Evolutionary conservation across 2,797 vertebrate species (phyloP).

Genomic region (Acanthurus tractus): DNA sequence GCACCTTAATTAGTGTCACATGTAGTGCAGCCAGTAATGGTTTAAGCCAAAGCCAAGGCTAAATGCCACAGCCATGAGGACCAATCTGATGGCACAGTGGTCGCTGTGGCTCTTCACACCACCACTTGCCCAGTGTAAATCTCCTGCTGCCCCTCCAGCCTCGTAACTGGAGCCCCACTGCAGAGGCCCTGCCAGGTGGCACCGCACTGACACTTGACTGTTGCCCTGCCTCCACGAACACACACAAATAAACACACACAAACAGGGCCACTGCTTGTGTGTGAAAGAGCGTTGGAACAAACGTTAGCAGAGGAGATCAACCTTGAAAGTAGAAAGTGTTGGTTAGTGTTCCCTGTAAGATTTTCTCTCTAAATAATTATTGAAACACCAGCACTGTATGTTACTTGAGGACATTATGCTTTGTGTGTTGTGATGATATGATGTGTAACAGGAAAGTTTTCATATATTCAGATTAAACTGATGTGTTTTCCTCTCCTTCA

Average conservation of each 20-base stretch:
- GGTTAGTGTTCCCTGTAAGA: neutral
- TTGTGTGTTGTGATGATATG: neutral
- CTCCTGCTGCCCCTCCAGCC: conserved; percentile 63
- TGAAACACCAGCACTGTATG: neutral
- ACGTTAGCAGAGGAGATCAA: conserved; percentile 41
- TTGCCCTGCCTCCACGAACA: conserved; percentile 28
- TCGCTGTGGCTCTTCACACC: conserved; percentile 37
- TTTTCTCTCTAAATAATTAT: conserved; percentile 1
- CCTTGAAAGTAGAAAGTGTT: neutral
- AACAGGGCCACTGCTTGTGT: conserved; percentile 38
- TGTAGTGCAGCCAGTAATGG: conserved; percentile 45
- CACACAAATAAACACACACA: conserved; percentile 27
- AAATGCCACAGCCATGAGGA: conserved; percentile 56
- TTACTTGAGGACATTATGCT: neutral
- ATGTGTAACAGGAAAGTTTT: neutral
- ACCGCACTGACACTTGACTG: conserved; percentile 58
- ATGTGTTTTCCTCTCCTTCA: neutral
- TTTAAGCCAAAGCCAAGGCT: conserved; percentile 65
- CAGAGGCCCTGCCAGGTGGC: conserved; percentile 70
- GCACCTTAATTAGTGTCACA: conserved; percentile 36
- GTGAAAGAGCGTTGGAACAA: conserved; percentile 59
- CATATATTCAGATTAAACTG: neutral
- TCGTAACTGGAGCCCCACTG: conserved; percentile 71
- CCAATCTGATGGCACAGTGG: conserved; percentile 34
- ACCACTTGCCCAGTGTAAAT: conserved; percentile 73